phyloP scores from a whole-genome alignment of 2,888 invertebrate species.

The Pristionchus exspectatus region DNA sequence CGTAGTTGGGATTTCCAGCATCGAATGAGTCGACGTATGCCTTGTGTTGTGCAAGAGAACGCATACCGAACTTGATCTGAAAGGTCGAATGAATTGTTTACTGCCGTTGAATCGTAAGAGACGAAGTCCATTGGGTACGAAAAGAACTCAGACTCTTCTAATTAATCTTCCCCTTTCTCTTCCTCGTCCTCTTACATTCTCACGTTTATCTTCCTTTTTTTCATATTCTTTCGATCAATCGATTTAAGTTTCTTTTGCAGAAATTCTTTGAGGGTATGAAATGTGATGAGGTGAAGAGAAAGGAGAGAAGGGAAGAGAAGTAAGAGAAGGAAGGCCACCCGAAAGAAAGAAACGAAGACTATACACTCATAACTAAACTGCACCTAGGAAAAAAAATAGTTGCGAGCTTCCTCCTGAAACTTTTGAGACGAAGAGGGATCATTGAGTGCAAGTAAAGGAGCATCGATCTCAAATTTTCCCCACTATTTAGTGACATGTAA shows the following conservation, averaged over 20 bases:
- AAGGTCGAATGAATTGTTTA: background rate
- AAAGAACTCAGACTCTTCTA: background rate
- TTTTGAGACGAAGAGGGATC: constrained; percentile 21
- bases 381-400: background rate
- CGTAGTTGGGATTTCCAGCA: constrained; percentile 70
- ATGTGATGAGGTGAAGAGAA: constrained; percentile 28
- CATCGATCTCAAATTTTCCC: background rate
- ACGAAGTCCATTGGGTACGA: constrained; percentile 1
- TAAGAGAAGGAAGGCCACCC: background rate
- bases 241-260: background rate
- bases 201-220: background rate
- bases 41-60: constrained; percentile 70
- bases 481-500: background rate
- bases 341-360: background rate
- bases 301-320: background rate
- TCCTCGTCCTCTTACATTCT: background rate
- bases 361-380: background rate
- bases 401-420: background rate
- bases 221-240: constrained; percentile 2
- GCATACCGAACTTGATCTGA: constrained; percentile 68
- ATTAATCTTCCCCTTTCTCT: constrained; percentile 25
- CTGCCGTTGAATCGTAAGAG: background rate
- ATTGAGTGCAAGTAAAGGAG: background rate
- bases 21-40: constrained; percentile 69
- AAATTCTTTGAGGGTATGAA: constrained; percentile 1